Percentiles rank a stretch among this genome's conserved stretches.
Conservation (phyloP, 1,140 invertebrate genomes). For the Chelonus insularis region DNA sequence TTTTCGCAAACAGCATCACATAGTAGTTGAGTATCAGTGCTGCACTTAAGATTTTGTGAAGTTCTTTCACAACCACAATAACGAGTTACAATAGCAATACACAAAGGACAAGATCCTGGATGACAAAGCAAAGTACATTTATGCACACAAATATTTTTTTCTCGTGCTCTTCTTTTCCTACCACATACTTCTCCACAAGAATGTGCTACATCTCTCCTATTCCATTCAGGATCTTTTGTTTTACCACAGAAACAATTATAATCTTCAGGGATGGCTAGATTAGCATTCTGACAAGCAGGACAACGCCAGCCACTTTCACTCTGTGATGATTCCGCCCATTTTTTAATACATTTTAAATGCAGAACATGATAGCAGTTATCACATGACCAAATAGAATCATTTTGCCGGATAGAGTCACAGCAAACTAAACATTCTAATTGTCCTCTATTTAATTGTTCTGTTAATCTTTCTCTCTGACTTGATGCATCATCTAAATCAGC, state of each 20-base stretch:
- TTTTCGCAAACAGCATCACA: constrained; percentile 74
- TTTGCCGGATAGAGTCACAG: constrained; percentile 79
- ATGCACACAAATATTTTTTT: constrained; percentile 71
- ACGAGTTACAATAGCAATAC: constrained; percentile 61
- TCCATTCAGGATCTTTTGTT: constrained; percentile 70
- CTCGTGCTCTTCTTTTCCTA: constrained; percentile 63
- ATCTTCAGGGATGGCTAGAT: constrained; percentile 67
- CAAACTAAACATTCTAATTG: constrained; percentile 91
- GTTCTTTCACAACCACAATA: constrained; percentile 76
- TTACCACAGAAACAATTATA: constrained; percentile 89
- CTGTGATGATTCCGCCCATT: constrained; percentile 86
- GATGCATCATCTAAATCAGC: constrained; percentile 57
- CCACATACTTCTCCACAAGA: constrained; percentile 87
- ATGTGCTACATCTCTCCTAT: constrained; percentile 78
- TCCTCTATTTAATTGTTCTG: constrained; percentile 76
- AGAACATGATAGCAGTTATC: constrained; percentile 87
- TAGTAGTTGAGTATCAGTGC: constrained; percentile 66
- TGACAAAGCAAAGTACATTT: constrained; percentile 88
- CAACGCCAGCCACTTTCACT: constrained; percentile 85
- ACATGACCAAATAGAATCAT: constrained; percentile 87
- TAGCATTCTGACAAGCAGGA: constrained; percentile 84
- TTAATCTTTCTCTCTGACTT: constrained; percentile 78
- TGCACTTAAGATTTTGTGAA: constrained; percentile 71
- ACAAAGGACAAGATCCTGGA: constrained; percentile 81
- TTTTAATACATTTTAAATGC: constrained; percentile 86